Percentiles rank a stretch among this genome's conserved stretches.
phyloP scores from a whole-genome alignment of 53 echinoderm and acorn worm genomes.

The Pentamera pediparva region DNA sequence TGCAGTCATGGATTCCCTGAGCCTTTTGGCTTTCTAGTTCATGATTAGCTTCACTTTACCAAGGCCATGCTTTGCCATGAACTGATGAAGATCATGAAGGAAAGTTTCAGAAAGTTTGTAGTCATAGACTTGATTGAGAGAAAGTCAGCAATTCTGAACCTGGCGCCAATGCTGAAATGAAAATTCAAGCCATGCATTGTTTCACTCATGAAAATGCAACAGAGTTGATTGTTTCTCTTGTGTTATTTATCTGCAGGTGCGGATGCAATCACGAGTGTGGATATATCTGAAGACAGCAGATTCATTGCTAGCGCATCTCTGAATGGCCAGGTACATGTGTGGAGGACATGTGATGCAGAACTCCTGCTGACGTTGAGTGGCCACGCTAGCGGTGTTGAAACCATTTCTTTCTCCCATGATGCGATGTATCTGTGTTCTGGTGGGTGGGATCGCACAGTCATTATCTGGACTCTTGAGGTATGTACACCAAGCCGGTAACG shows the following conservation, averaged over 20 bases:
- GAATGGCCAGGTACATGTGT: constrained; percentile 75
- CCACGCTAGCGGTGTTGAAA: constrained; percentile 83
- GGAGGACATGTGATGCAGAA: constrained; percentile 81
- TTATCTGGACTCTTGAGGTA: constrained; percentile 85
- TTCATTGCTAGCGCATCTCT: constrained; percentile 82
- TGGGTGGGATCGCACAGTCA: constrained; percentile 74
- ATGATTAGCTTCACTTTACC: too few relatives aligned
- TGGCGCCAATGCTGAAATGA: too few relatives aligned
- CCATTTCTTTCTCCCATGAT: constrained; percentile 74
- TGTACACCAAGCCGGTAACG: neutral
- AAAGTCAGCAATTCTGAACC: too few relatives aligned
- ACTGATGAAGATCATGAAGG: too few relatives aligned
- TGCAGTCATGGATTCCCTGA: too few relatives aligned
- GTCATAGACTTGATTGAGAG: too few relatives aligned
- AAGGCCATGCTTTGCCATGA: too few relatives aligned
- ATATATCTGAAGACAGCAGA: constrained; percentile 72
- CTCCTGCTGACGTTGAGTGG: constrained; percentile 70
- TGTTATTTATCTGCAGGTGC: neutral
- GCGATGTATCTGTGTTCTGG: constrained; percentile 75
- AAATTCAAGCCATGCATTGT: neutral
- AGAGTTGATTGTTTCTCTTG: neutral
- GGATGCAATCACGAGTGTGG: constrained; percentile 86
- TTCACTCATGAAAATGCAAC: neutral
- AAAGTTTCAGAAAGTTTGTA: too few relatives aligned
- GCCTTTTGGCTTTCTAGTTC: too few relatives aligned